Evolutionary conservation across 2,888 invertebrate genomes (phyloP).

Genomic region (Lobophora halterata): DNA sequence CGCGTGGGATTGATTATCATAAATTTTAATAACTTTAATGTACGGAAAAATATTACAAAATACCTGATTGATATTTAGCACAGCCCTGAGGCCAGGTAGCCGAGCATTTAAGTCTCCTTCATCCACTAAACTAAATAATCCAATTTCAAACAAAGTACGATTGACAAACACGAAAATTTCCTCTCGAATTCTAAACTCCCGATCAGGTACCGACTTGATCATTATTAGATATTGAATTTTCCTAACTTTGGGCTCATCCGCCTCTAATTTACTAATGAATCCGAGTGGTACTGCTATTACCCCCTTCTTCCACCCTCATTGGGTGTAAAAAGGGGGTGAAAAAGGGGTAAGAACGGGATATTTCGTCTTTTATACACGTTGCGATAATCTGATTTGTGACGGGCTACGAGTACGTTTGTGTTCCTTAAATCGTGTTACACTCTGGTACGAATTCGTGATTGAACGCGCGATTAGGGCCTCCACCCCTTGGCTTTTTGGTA

Average conservation of each 20-base stretch:
- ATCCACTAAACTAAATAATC: constrained; percentile 77
- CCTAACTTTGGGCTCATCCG: constrained; percentile 81
- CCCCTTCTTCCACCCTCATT: constrained; percentile 42
- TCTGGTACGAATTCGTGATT: constrained; percentile 13
- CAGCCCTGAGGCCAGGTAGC: constrained; percentile 26
- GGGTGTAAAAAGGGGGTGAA: constrained; percentile 45
- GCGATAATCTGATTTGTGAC: constrained; percentile 79
- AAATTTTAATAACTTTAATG: no score
- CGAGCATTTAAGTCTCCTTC: constrained; percentile 64
- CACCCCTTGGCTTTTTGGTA: constrained; percentile 13
- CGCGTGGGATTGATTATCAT: no score
- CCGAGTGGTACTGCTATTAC: constrained; percentile 78
- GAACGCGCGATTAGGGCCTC: constrained; percentile 14
- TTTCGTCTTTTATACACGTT: constrained; percentile 80
- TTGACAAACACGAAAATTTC: constrained; percentile 67
- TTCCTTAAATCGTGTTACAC: constrained; percentile 37
- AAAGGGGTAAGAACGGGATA: constrained; percentile 74
- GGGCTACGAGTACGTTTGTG: constrained; percentile 70
- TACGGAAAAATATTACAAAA: no score
- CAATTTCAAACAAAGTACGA: constrained; percentile 69
- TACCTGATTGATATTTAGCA: not conserved
- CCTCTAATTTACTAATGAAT: constrained; percentile 82
- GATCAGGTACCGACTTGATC: constrained; percentile 55
- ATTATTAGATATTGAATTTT: constrained; percentile 82
- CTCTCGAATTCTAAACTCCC: constrained; percentile 37